Conservation (phyloP, 2,113 vertebrate genomes). For the Pseudopodoces humilis region DNA sequence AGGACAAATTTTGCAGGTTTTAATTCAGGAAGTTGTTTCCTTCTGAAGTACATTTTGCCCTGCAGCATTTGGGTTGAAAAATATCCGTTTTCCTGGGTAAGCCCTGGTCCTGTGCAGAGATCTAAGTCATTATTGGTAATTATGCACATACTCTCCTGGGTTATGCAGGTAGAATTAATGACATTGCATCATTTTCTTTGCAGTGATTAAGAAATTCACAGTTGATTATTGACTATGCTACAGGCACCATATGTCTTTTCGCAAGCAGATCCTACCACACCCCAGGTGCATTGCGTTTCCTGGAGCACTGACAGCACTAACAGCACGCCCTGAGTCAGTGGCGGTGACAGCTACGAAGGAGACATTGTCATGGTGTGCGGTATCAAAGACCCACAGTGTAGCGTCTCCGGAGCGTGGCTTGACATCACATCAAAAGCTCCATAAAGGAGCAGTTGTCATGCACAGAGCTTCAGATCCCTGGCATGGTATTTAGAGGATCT, state of each 20-base stretch:
- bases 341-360: constrained; percentile 35
- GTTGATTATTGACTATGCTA: constrained; percentile 59
- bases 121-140: constrained; percentile 18
- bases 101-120: not conserved
- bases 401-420: not conserved
- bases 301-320: not conserved
- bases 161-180: constrained; percentile 41
- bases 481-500: not conserved
- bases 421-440: constrained; percentile 44
- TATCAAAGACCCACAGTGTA: constrained; percentile 40
- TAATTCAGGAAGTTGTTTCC: constrained; percentile 28
- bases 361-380: not conserved
- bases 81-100: not conserved
- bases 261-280: constrained; percentile 24
- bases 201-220: constrained; percentile 60
- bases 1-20: not conserved
- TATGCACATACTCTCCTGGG: constrained; percentile 24
- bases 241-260: constrained; percentile 46
- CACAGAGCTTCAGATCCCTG: not conserved
- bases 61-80: not conserved
- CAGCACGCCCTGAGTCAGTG: constrained; percentile 41
- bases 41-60: not conserved
- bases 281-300: constrained; percentile 1
- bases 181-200: constrained; percentile 56
- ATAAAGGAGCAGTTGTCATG: not conserved